phyloP scores from a whole-genome alignment of 2,797 vertebrate species.

The Gallinago solitaria region DNA sequence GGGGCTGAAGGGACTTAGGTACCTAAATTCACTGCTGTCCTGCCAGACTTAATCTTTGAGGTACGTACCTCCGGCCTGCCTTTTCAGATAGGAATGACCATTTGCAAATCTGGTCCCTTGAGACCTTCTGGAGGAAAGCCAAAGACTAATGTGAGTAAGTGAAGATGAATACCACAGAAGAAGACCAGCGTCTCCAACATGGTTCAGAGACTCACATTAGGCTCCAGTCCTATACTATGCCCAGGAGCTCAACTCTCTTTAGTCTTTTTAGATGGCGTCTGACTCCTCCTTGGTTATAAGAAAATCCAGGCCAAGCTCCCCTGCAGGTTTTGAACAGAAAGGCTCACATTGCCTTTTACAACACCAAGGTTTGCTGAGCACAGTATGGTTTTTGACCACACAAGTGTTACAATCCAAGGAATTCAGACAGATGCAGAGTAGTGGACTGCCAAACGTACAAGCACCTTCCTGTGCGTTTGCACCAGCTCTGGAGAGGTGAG shows the following conservation, averaged over 20 bases:
- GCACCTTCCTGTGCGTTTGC: background rate
- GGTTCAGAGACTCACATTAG: background rate
- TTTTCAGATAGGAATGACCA: background rate
- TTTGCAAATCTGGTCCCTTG: background rate
- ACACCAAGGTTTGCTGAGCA: background rate
- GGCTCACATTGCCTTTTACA: background rate
- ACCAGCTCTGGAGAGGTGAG: background rate
- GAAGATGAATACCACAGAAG: background rate
- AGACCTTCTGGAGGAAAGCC: background rate
- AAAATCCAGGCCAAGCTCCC: background rate
- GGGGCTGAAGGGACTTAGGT: background rate
- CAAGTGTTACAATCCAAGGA: background rate
- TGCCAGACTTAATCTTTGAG: background rate
- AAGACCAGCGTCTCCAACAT: background rate
- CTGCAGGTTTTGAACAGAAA: background rate
- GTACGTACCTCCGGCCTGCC: background rate
- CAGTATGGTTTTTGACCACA: background rate
- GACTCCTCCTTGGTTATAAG: background rate
- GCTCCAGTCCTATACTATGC: background rate
- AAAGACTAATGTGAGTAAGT: background rate
- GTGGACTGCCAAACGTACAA: background rate
- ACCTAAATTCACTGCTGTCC: background rate
- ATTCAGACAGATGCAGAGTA: background rate
- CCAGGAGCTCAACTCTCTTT: background rate
- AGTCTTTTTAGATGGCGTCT: background rate